A percentile compares a stretch with the other conserved stretches of the same genome.
Conservation (phyloP, 2,888 invertebrate genomes). For the Drosophila nigricruria region DNA sequence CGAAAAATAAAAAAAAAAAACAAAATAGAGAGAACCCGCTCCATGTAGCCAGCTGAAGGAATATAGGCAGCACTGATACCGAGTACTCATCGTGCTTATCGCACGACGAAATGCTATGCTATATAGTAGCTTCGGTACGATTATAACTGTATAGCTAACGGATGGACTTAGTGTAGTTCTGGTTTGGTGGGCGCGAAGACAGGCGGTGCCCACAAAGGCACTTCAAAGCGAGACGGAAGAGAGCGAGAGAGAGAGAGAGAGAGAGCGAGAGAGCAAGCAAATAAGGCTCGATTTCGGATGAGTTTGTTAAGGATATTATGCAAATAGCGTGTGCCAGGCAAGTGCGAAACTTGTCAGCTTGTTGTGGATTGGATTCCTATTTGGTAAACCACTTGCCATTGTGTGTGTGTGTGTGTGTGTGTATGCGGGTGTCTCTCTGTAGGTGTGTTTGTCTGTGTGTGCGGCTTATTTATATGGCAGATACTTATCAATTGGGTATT, state of each 20-base stretch:
- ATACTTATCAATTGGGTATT: constrained; percentile 61
- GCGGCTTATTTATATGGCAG: constrained; percentile 63
- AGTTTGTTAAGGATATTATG: constrained; percentile 21
- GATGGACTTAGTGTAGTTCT: constrained; percentile 4
- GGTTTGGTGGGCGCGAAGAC: constrained; percentile 36
- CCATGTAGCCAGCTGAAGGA: not conserved
- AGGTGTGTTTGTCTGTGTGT: constrained; percentile 7
- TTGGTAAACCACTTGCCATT: constrained; percentile 41
- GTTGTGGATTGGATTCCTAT: constrained; percentile 40
- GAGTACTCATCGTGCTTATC: constrained; percentile 35
- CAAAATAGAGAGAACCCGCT: not conserved
- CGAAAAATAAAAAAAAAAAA: not conserved
- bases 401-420: constrained; percentile 10
- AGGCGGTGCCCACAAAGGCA: constrained; percentile 50
- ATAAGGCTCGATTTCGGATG: constrained; percentile 8
- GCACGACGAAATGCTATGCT: constrained; percentile 2
- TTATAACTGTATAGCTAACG: constrained; percentile 25
- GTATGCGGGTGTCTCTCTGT: constrained; percentile 16
- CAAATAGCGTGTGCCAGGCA: constrained; percentile 72
- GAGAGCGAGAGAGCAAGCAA: not conserved
- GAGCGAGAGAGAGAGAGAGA: not conserved
- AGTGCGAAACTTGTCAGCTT: constrained; percentile 73
- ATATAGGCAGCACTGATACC: constrained; percentile 21
- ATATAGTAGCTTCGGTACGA: constrained; percentile 16
- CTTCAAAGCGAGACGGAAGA: constrained; percentile 48